Conservation (phyloP, 1,140 invertebrate species). For the Diorhabda elongata region DNA sequence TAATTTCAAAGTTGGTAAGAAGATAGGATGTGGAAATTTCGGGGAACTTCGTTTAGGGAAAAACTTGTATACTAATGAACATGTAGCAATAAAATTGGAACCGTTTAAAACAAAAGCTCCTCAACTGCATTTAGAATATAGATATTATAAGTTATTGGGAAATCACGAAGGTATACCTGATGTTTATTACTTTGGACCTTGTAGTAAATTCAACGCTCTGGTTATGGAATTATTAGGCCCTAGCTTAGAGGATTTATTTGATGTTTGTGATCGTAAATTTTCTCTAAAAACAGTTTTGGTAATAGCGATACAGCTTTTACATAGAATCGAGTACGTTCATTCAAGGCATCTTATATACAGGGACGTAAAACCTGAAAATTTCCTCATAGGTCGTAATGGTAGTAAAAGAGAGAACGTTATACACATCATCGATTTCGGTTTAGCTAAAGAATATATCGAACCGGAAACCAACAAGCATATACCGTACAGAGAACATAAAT, state of each 20-base stretch:
- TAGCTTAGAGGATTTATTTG: conserved; percentile 98
- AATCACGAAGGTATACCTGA: conserved; percentile 95
- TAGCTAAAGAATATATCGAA: conserved; percentile 99
- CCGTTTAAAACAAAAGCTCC: conserved; percentile 99
- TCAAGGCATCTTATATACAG: conserved; percentile 98
- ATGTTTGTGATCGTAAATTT: conserved; percentile 96
- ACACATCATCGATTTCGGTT: conserved; percentile 99
- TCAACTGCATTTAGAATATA: conserved; percentile 99
- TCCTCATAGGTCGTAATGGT: conserved; percentile 96
- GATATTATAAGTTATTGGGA: conserved; percentile 96
- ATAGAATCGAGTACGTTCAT: conserved; percentile 99
- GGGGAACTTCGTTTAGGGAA: conserved; percentile 98
- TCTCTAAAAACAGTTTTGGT: conserved; percentile 96
- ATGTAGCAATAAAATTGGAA: conserved; percentile 99
- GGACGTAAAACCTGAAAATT: conserved; percentile 99
- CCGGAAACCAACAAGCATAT: conserved; percentile 99
- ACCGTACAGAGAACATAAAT: conserved; percentile 99
- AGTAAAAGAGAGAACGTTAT: conserved; percentile 98
- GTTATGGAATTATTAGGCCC: conserved; percentile 99
- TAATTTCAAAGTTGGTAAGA: conserved; percentile 99
- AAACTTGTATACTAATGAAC: conserved; percentile 99
- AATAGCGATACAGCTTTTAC: conserved; percentile 95
- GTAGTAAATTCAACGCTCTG: conserved; percentile 98
- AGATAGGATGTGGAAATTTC: conserved; percentile 99
- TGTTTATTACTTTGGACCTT: conserved; percentile 98